Evolutionary conservation across 2,888 invertebrate species (phyloP).

Genomic region (Chironomus tentans): DNA sequence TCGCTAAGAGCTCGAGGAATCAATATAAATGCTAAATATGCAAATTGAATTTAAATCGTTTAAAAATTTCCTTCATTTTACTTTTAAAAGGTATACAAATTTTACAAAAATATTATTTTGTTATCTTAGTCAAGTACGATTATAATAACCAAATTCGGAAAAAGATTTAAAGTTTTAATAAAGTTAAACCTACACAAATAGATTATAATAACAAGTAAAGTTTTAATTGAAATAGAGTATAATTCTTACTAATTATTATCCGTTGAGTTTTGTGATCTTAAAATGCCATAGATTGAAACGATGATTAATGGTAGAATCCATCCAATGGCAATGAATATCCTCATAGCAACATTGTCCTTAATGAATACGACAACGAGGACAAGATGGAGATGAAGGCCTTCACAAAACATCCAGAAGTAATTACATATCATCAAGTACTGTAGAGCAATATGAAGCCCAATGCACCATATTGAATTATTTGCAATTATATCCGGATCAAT

Average conservation of each 20-base stretch:
- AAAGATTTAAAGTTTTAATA: no score
- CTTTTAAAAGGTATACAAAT: no score
- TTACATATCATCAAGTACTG: slow-evolving; percentile 68
- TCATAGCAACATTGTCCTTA: slow-evolving; percentile 59
- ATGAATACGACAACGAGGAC: slow-evolving; percentile 69
- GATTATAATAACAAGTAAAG: no score
- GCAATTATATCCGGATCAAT: slow-evolving; percentile 48
- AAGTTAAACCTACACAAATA: no score
- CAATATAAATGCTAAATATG: no score
- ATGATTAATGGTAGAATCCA: slow-evolving; percentile 56
- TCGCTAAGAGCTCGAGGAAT: no score
- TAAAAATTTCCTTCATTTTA: no score
- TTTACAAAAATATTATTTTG: no score
- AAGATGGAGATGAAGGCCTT: slow-evolving; percentile 65
- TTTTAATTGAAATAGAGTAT: background rate
- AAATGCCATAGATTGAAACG: slow-evolving; percentile 42
- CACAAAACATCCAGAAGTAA: slow-evolving; percentile 81
- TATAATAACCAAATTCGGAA: no score
- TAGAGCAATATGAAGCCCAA: slow-evolving; percentile 54
- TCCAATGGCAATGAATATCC: slow-evolving; percentile 56
- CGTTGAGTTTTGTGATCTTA: slow-evolving; percentile 41
- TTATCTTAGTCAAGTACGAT: no score
- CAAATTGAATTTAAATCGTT: no score
- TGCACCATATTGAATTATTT: slow-evolving; percentile 63
- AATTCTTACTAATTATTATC: slow-evolving; percentile 49